Conservation (phyloP, 2,888 invertebrate genomes). For the Tetramorium bicarinatum region DNA sequence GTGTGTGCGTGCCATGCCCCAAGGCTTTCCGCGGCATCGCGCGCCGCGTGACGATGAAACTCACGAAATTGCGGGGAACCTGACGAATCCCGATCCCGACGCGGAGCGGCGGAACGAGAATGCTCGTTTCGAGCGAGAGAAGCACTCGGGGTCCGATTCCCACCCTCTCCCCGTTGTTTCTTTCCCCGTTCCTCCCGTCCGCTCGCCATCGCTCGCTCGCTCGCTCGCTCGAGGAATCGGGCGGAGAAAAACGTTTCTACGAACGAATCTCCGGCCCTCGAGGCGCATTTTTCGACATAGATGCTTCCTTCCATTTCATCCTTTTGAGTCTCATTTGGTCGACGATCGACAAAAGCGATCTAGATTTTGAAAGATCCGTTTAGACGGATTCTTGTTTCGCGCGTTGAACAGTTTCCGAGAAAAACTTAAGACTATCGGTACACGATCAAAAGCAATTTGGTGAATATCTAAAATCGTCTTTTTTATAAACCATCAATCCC, state of each 20-base stretch:
- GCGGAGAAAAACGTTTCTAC: conserved; percentile 62
- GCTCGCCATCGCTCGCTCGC: conserved; percentile 33
- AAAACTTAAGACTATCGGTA: background rate
- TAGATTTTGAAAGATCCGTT: background rate
- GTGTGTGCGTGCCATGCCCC: background rate
- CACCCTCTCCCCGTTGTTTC: conserved; percentile 1
- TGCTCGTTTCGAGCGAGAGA: conserved; percentile 32
- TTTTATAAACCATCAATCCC: conserved; percentile 17
- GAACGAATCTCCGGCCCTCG: conserved; percentile 40
- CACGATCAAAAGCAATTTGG: background rate
- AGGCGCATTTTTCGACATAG: conserved; percentile 50
- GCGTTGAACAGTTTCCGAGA: background rate
- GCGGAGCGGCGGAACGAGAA: conserved; percentile 33
- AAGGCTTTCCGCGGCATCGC: background rate
- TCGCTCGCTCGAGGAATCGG: conserved; percentile 29
- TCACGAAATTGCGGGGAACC: conserved; percentile 25
- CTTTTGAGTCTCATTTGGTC: background rate
- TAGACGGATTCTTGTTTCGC: no score
- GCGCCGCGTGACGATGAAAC: conserved; percentile 11
- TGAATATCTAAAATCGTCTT: background rate
- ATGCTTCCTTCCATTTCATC: conserved; percentile 16
- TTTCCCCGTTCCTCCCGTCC: background rate
- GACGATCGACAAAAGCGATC: background rate
- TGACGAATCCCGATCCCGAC: conserved; percentile 34
- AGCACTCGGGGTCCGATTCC: conserved; percentile 18